Percentiles rank a stretch among this genome's conserved stretches.
phyloP scores from a whole-genome alignment of 2,888 invertebrate genomes.

The Platycnemis pennipes region DNA sequence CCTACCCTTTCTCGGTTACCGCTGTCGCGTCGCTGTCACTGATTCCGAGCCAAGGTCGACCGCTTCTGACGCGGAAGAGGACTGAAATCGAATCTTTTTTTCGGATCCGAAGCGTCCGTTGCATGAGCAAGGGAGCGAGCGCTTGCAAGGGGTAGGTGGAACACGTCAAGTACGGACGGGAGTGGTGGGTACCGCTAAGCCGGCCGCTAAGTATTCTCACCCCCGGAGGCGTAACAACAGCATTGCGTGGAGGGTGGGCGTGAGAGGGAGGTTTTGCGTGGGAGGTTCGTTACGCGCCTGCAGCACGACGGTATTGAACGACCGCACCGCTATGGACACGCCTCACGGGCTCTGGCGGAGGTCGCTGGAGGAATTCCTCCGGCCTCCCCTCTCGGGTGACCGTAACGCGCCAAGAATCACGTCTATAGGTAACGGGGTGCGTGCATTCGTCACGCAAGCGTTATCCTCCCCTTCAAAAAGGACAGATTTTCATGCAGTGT shows the following conservation, averaged over 20 bases:
- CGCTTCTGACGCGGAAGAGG: constrained; percentile 8
- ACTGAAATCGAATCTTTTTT: constrained; percentile 2
- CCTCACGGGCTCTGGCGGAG: not conserved
- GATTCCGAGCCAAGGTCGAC: constrained; percentile 32
- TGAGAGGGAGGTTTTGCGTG: not conserved
- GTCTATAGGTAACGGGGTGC: too few species aligned
- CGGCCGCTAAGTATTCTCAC: not conserved
- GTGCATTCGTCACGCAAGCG: too few species aligned
- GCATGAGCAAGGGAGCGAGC: too few species aligned
- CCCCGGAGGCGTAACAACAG: not conserved
- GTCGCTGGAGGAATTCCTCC: not conserved
- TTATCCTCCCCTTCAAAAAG: too few species aligned
- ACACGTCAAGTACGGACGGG: not conserved
- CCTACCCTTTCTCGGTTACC: not conserved
- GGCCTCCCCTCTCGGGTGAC: not conserved
- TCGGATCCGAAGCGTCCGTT: not conserved
- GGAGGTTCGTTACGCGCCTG: not conserved
- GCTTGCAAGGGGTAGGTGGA: too few species aligned
- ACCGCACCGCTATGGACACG: not conserved
- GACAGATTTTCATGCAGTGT: too few species aligned
- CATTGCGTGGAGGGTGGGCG: not conserved
- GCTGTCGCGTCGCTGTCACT: constrained; percentile 17
- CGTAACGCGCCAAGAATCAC: not conserved
- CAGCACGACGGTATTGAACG: not conserved
- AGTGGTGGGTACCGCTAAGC: not conserved